Conservation (phyloP, 2,797 vertebrate genomes). For the Craterocephalus amniculus region DNA sequence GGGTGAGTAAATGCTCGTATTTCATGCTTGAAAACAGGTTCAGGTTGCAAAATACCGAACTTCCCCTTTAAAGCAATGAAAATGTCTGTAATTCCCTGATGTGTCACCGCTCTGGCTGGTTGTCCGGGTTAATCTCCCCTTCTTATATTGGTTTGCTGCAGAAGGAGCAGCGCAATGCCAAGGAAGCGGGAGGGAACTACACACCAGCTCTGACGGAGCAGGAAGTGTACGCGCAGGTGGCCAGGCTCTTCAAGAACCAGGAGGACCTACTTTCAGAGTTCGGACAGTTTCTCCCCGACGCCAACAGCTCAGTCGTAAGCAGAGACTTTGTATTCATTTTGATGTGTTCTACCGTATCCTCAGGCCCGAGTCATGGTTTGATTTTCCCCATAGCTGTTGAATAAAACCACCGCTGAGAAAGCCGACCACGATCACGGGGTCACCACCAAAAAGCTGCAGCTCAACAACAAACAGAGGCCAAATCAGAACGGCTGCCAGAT, state of each 20-base stretch:
- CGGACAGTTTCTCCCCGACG: constrained; percentile 97
- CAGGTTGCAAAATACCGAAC: too few relatives aligned
- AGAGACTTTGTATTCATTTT: background rate
- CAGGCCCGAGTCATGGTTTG: background rate
- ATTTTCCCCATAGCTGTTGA: constrained; percentile 60
- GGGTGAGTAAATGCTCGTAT: too few relatives aligned
- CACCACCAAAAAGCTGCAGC: constrained; percentile 92
- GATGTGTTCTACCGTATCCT: background rate
- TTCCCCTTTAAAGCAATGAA: too few relatives aligned
- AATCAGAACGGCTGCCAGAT: constrained; percentile 95
- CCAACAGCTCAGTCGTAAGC: constrained; percentile 96
- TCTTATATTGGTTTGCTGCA: constrained; percentile 55
- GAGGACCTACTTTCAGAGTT: constrained; percentile 98
- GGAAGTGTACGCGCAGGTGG: constrained; percentile 98
- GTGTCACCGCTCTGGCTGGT: background rate
- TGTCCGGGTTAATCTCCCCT: background rate
- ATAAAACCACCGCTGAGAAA: constrained; percentile 91
- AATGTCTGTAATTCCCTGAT: too few relatives aligned
- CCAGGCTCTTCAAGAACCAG: constrained; percentile 98
- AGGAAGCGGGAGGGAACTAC: constrained; percentile 98
- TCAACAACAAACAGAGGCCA: constrained; percentile 94
- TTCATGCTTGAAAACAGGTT: too few relatives aligned
- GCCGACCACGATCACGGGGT: constrained; percentile 95
- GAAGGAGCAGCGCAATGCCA: constrained; percentile 99
- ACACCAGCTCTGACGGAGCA: constrained; percentile 96